These are phyloP conservation scores for Halocynthia aurantium DNA, from an alignment of 23 tunicate species.

Conservation along the genomic window DNA sequence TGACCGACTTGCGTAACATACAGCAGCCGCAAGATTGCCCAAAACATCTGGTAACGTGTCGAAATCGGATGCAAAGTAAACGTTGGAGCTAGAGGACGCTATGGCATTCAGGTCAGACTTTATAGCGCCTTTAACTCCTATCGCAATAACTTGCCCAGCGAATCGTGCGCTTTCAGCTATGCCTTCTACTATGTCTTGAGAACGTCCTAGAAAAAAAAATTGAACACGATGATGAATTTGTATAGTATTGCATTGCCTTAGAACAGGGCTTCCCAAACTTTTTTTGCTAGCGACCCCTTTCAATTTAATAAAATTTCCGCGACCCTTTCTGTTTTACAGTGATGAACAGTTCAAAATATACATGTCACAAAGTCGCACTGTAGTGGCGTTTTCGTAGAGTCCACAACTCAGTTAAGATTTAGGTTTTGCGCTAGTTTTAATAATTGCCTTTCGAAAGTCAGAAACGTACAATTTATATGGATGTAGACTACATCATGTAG, in stretches of 20 bases:
- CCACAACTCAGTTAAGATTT: too few species aligned
- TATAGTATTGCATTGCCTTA: background rate
- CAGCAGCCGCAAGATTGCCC: conserved; percentile 40
- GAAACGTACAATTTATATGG: too few species aligned
- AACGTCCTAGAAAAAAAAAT: conserved; percentile 33
- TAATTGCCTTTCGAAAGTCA: too few species aligned
- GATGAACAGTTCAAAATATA: too few species aligned
- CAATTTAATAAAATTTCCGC: too few species aligned
- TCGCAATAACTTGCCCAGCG: conserved; percentile 50
- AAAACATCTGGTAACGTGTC: conserved; percentile 21
- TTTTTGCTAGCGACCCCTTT: too few species aligned
- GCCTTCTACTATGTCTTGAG: conserved; percentile 49
- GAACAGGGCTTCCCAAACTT: background rate
- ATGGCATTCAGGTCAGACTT: conserved; percentile 40
- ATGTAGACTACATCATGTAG: too few species aligned
- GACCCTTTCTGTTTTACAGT: too few species aligned
- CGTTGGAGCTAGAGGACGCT: conserved; percentile 36
- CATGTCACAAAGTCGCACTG: too few species aligned
- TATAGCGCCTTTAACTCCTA: conserved; percentile 57
- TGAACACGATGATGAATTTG: background rate
- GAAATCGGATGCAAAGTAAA: conserved; percentile 44
- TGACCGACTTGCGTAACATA: conserved; percentile 36
- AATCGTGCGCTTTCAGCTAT: conserved; percentile 25
- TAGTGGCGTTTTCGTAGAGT: too few species aligned
- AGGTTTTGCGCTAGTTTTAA: too few species aligned